A percentile compares a stretch with the other conserved stretches of the same genome.
Evolutionary conservation across 1,140 invertebrate genomes (phyloP).

Genomic region (Trichonephila clavata): DNA sequence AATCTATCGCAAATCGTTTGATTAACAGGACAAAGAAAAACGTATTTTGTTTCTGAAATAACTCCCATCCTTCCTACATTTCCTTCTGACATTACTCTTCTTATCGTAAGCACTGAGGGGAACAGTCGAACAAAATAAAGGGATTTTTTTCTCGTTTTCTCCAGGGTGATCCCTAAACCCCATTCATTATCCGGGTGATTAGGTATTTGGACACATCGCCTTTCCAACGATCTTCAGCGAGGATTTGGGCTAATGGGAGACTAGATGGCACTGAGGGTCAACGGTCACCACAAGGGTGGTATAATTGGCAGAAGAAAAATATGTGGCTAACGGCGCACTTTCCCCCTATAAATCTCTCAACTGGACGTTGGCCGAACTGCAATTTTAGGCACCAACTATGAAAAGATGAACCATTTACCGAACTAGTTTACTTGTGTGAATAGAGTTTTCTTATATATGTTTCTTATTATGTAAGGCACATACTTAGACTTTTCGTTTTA

Average conservation of each 20-base stretch:
- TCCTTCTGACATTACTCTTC: not conserved
- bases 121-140: not conserved
- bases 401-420: too few species aligned
- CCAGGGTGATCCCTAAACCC: not conserved
- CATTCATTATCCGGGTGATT: slow-evolving; percentile 45
- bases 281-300: not conserved
- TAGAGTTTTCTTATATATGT: too few species aligned
- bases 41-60: not conserved
- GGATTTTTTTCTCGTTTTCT: not conserved
- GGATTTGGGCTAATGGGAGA: slow-evolving; percentile 45
- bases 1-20: too few species aligned
- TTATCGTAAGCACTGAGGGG: not conserved
- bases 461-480: too few species aligned
- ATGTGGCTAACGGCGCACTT: not conserved
- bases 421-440: too few species aligned
- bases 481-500: too few species aligned
- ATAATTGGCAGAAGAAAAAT: slow-evolving; percentile 9
- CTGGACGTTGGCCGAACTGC: not conserved
- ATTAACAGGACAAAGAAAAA: not conserved
- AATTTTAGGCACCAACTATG: not conserved
- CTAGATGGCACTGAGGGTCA: not conserved
- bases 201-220: slow-evolving; percentile 24
- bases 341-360: not conserved
- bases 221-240: slow-evolving; percentile 2
- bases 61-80: not conserved